Percentiles rank a stretch among this genome's conserved stretches.
Evolutionary conservation across 2,113 vertebrate genomes (phyloP).

Genomic region (Micronycteris hirsuta): DNA sequence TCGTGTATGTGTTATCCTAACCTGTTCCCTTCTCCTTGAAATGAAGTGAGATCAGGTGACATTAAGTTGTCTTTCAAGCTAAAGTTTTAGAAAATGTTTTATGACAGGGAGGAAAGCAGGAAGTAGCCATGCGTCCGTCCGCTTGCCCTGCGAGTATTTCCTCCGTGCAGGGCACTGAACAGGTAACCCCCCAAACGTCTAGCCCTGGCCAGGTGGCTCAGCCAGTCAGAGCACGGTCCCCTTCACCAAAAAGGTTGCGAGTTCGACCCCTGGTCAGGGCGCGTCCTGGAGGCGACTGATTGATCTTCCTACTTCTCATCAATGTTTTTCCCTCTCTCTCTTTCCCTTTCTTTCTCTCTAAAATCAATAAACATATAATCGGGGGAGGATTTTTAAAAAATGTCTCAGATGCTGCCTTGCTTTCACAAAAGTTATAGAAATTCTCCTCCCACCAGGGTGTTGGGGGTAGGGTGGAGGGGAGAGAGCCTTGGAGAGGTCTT

Average conservation of each 20-base stretch:
- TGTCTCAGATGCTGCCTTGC: constrained; percentile 56
- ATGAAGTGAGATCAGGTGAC: neutral
- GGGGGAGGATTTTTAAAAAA: neutral
- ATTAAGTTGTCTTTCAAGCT: neutral
- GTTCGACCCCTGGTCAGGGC: too few species aligned
- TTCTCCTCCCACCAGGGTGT: neutral
- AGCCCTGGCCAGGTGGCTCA: too few species aligned
- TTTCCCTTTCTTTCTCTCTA: too few species aligned
- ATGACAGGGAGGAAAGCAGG: neutral
- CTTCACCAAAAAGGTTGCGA: too few species aligned
- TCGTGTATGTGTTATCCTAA: neutral
- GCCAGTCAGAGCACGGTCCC: too few species aligned
- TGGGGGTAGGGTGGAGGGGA: rapidly evolving
- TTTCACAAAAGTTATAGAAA: constrained; percentile 24
- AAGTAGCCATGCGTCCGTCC: neutral
- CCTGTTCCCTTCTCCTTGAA: neutral
- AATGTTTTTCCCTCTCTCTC: too few species aligned
- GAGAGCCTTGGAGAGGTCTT: neutral
- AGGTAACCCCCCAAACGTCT: neutral
- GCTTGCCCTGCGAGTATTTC: neutral
- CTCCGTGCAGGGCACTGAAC: neutral
- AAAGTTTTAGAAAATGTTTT: neutral
- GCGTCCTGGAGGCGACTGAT: too few species aligned
- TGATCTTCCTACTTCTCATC: too few species aligned
- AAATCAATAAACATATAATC: too few species aligned